A percentile compares a stretch with the other conserved stretches of the same genome.
These are phyloP conservation scores for Deilephila porcellus DNA, from an alignment of 2,888 invertebrate species.

Conservation along the genomic window DNA sequence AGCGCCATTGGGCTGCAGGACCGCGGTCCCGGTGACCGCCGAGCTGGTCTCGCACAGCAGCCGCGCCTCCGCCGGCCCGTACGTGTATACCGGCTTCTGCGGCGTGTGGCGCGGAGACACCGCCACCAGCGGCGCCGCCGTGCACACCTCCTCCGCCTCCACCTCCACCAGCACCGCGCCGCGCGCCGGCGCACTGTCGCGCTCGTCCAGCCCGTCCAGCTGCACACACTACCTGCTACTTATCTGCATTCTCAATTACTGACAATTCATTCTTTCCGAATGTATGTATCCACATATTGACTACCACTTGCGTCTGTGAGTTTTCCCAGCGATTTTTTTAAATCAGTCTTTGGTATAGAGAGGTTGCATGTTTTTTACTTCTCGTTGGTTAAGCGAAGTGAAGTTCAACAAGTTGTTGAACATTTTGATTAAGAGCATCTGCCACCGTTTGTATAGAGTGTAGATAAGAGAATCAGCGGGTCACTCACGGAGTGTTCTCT, in stretches of 20 bases:
- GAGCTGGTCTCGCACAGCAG: conserved; percentile 76
- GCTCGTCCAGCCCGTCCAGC: conserved; percentile 68
- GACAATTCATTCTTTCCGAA: too few species aligned
- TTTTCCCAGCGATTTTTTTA: too few species aligned
- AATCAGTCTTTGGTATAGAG: too few species aligned
- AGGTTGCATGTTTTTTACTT: too few species aligned
- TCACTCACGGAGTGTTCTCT: conserved; percentile 72
- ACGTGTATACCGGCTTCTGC: conserved; percentile 90
- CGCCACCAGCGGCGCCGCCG: conserved; percentile 89
- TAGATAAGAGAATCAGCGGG: background rate
- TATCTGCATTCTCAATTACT: too few species aligned
- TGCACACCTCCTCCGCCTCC: conserved; percentile 92
- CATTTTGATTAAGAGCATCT: background rate
- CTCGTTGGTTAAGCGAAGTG: too few species aligned
- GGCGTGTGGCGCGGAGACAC: conserved; percentile 86
- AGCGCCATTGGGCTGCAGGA: conserved; percentile 70
- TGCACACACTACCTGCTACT: conserved; percentile 35
- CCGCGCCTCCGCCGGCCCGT: conserved; percentile 85
- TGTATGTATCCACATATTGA: too few species aligned
- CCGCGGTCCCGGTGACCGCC: conserved; percentile 76
- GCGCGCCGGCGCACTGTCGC: conserved; percentile 81
- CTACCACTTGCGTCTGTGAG: too few species aligned
- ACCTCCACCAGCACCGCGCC: conserved; percentile 92
- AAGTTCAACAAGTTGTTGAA: too few species aligned
- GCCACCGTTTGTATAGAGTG: background rate